Conservation (phyloP, 2,113 vertebrate genomes). For the Sakesphorus luctuosus region DNA sequence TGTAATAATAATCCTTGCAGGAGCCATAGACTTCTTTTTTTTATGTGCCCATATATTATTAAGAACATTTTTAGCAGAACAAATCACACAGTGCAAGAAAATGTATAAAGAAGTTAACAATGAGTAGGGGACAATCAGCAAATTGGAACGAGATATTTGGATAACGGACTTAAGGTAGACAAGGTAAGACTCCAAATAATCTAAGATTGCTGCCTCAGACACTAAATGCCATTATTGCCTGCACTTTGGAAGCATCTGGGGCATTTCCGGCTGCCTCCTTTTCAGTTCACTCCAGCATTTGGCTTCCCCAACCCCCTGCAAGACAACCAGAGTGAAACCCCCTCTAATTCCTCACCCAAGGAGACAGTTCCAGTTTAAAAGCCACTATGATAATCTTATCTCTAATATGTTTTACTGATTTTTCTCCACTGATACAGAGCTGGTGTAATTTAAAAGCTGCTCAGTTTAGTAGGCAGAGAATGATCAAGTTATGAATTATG, state of each 20-base stretch:
- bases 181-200: neutral
- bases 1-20: slow-evolving; percentile 66
- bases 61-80: slow-evolving; percentile 45
- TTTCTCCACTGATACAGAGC: neutral
- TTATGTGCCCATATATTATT: slow-evolving; percentile 43
- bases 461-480: slow-evolving; percentile 25
- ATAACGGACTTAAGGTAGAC: neutral
- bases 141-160: neutral
- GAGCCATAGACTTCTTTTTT: neutral
- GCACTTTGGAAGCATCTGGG: neutral
- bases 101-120: neutral
- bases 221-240: neutral
- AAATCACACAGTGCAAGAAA: slow-evolving; percentile 17
- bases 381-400: slow-evolving; percentile 11
- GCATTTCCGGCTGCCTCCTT: neutral
- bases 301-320: neutral
- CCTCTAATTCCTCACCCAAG: neutral
- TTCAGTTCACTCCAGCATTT: neutral
- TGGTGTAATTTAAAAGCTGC: neutral
- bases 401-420: neutral
- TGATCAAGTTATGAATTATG: neutral
- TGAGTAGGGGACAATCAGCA: neutral
- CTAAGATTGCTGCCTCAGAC: neutral
- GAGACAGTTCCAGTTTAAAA: neutral
- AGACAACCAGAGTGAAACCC: neutral